Evolutionary conservation across 2,888 invertebrate genomes (phyloP), one percentile per base, ranked within the genome.

Genomic region (Heliconius erato): DNA sequence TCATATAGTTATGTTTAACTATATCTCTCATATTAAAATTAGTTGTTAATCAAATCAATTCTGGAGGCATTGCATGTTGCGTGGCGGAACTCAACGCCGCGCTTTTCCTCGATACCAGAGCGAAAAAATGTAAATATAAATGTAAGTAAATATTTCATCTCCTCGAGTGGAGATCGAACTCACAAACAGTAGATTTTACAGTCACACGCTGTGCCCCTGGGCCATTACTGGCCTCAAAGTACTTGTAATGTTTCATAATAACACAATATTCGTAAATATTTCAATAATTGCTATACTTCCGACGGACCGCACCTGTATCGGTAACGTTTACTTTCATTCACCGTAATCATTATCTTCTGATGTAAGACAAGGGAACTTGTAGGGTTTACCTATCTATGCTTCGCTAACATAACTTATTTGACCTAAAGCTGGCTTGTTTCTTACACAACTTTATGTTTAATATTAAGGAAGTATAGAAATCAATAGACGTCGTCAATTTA

Each of bases 311-410:
- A 69, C 81, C 72, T 72, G 65, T 26, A 49, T 16, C 79, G 74
- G 63, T 63, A 81, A 69, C 81, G 81, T 81, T 76, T 74, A 81
- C 83, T 83, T 83, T 81, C 81, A 69, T 83, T 81, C 78, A 63
- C 26, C 32, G 54, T 81, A 79, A 68, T 68, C 16, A 69, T 77
- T 81, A 81, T 77, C 81, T 26, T 35, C 80, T 81, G 69, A 77
- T 77, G 80, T 76, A 81, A 81, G 76, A 3, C 19, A 65, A 26
- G 26, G 26, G 40, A 77, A 67, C 65, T 40, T n/a, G 19, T 63
- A 69, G 40, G 59, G 44, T 77, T 59, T 77, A 0, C 59, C 9
- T 59, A 40, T 76, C 68, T 77, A 69, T 80, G 59, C 11, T 23
- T 16, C 11, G 26, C 59, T 35, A 63, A 68, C 26, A 79, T 79